phyloP scores from a whole-genome alignment of 2,797 vertebrate genomes.

The Hoplostethus atlanticus region DNA sequence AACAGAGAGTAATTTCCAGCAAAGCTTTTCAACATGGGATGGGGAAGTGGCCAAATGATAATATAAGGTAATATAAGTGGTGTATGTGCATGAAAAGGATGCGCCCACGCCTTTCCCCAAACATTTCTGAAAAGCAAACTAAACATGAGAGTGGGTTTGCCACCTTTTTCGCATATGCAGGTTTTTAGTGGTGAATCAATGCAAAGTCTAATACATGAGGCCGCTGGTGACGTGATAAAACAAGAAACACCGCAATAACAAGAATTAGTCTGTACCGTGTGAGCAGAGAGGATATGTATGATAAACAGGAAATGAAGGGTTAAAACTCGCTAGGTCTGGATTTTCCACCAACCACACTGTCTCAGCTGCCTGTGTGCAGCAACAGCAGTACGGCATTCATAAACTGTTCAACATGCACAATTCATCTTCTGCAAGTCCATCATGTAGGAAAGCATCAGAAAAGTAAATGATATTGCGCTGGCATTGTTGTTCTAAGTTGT shows the following conservation, averaged over 20 bases:
- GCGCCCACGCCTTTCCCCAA: no score
- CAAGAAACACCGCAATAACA: slow-evolving; percentile 20
- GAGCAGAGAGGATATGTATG: slow-evolving; percentile 48
- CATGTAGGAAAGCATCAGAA: not conserved
- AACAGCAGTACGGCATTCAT: slow-evolving; percentile 41
- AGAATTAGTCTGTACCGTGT: slow-evolving; percentile 44
- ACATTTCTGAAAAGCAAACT: slow-evolving; percentile 26
- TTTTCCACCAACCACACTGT: slow-evolving; percentile 75
- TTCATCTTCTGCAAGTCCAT: not conserved
- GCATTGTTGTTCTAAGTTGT: no score
- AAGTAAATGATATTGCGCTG: not conserved
- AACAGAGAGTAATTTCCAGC: slow-evolving; percentile 1
- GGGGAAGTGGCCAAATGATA: slow-evolving; percentile 17
- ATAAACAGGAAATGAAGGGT: slow-evolving; percentile 82
- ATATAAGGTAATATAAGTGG: not conserved
- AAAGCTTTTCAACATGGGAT: slow-evolving; percentile 25
- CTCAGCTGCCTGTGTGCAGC: slow-evolving; percentile 61
- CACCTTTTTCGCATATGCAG: slow-evolving; percentile 45
- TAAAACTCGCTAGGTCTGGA: slow-evolving; percentile 68
- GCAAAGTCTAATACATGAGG: not conserved
- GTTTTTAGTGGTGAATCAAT: slow-evolving; percentile 56
- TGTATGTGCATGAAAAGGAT: no score
- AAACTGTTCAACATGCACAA: slow-evolving; percentile 2
- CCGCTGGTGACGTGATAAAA: slow-evolving; percentile 17
- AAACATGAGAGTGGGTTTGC: not conserved